A percentile compares a stretch with the other conserved stretches of the same genome.
Evolutionary conservation across 2,888 invertebrate genomes (phyloP).

Genomic region (Xylota sylvarum): DNA sequence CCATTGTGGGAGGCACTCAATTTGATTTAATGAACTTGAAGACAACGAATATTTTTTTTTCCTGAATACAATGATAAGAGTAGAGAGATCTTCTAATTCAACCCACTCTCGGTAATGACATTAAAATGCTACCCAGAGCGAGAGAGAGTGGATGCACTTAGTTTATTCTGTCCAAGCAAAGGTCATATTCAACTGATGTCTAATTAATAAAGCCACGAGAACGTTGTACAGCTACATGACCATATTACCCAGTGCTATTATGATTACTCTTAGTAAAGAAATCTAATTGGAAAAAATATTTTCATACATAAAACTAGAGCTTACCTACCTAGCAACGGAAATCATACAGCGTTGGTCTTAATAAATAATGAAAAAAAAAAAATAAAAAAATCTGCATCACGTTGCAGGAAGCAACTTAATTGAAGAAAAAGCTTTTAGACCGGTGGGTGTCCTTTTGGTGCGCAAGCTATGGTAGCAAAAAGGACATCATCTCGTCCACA

Average conservation of each 20-base stretch:
- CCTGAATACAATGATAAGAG: background rate
- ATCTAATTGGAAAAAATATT: slow-evolving; percentile 49
- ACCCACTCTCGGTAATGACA: slow-evolving; percentile 36
- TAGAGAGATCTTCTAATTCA: slow-evolving; percentile 16
- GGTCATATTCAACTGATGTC: slow-evolving; percentile 68
- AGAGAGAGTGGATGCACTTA: slow-evolving; percentile 43
- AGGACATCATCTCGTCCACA: slow-evolving; percentile 32
- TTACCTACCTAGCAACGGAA: slow-evolving; percentile 30
- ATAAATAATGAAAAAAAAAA: background rate
- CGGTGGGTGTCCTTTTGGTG: slow-evolving; percentile 28
- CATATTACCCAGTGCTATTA: background rate
- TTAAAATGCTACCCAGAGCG: slow-evolving; percentile 25
- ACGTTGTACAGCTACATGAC: background rate
- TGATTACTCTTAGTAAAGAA: slow-evolving; percentile 21
- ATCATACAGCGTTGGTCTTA: background rate
- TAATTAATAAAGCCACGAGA: slow-evolving; percentile 56
- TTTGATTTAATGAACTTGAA: slow-evolving; percentile 26
- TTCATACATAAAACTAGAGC: slow-evolving; percentile 44
- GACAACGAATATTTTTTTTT: slow-evolving; percentile 10
- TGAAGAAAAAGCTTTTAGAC: slow-evolving; percentile 60
- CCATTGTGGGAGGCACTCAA: slow-evolving; percentile 7
- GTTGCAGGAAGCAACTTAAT: slow-evolving; percentile 53
- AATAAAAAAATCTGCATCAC: slow-evolving; percentile 27
- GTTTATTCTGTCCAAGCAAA: slow-evolving; percentile 46
- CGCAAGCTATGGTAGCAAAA: background rate